Evolutionary conservation across 2,113 vertebrate species (phyloP).

Genomic region (Notothenia coriiceps): DNA sequence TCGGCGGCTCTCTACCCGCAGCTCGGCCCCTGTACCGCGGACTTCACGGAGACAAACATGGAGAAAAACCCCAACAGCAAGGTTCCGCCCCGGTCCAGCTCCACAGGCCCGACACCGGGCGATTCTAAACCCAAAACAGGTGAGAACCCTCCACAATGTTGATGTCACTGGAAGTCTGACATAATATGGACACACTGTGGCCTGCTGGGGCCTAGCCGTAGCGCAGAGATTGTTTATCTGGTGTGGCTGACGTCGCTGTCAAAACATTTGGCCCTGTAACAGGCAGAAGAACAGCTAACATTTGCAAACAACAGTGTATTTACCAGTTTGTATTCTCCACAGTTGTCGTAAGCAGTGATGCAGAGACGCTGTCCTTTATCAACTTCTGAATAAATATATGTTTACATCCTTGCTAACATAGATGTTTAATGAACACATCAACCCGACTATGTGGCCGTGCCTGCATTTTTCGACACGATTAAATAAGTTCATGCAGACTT

Average conservation of each 20-base stretch:
- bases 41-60: conserved; percentile 84
- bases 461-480: no score
- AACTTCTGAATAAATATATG: not conserved
- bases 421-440: not conserved
- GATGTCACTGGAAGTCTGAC: not conserved
- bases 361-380: not conserved
- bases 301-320: not conserved
- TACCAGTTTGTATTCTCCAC: not conserved
- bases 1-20: conserved; percentile 81
- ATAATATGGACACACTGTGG: conserved; percentile 6
- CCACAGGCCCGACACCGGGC: conserved; percentile 88
- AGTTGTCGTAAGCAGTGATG: not conserved
- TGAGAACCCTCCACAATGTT: conserved; percentile 59
- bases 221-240: conserved; percentile 57
- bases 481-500: no score
- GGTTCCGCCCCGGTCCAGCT: conserved; percentile 90
- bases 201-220: conserved; percentile 66
- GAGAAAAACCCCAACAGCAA: conserved; percentile 90
- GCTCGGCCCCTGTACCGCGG: conserved; percentile 87
- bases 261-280: conserved; percentile 46
- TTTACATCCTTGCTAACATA: not conserved
- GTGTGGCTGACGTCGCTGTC: conserved; percentile 55
- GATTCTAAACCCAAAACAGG: conserved; percentile 98
- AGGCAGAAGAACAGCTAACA: not conserved
- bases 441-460: not conserved